Conservation (phyloP, 2,888 invertebrate genomes). For the Drosophila atripex region DNA sequence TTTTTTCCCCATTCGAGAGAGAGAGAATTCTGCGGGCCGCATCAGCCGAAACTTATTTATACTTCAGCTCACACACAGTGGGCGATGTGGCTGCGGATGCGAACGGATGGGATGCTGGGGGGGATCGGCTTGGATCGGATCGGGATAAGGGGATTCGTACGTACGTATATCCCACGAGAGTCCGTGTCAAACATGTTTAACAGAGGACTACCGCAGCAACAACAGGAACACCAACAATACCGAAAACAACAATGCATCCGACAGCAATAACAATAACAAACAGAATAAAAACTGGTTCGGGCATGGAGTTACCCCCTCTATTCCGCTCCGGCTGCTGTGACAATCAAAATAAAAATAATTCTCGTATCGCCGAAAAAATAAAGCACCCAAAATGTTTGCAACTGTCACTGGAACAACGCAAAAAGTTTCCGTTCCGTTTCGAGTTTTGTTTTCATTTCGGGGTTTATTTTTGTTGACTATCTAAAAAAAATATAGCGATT, state of each 20-base stretch:
- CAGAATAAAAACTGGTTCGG: conserved; percentile 52
- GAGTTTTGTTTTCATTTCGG: conserved; percentile 11
- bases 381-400: conserved; percentile 66
- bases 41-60: conserved; percentile 61
- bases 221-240: conserved; percentile 22
- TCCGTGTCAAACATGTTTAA: conserved; percentile 73
- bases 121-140: conserved; percentile 8
- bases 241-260: conserved; percentile 37
- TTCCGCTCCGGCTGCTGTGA: conserved; percentile 44
- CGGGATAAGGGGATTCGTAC: conserved; percentile 29
- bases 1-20: conserved; percentile 4
- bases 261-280: conserved; percentile 61
- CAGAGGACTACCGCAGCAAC: conserved; percentile 73
- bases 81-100: neutral
- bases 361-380: conserved; percentile 45
- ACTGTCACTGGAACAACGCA: conserved; percentile 53
- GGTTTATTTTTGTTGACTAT: conserved; percentile 24
- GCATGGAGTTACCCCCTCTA: conserved; percentile 1
- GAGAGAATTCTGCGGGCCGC: conserved; percentile 64
- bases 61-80: conserved; percentile 18
- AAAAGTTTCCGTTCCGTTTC: conserved; percentile 35
- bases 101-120: conserved; percentile 19
- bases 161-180: conserved; percentile 61
- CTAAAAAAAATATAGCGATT: conserved; percentile 24
- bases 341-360: conserved; percentile 72